Conservation (phyloP, 2,113 vertebrate genomes). For the Ochotona princeps region DNA sequence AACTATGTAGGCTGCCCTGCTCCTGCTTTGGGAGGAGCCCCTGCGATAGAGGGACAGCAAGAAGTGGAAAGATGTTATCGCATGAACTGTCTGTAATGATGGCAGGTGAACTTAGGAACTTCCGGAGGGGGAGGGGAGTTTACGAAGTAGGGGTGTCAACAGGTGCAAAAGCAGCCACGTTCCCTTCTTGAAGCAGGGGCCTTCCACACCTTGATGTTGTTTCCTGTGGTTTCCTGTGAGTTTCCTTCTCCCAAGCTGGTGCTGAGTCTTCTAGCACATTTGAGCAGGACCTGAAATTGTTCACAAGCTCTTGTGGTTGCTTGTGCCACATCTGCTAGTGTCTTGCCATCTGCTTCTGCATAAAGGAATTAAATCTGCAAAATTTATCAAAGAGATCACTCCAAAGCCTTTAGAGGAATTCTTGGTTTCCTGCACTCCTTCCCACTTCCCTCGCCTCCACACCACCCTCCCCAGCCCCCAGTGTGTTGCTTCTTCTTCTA, state of each 20-base stretch:
- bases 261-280: neutral
- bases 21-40: neutral
- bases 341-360: neutral
- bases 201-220: neutral
- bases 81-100: neutral
- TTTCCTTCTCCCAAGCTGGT: neutral
- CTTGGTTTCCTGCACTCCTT: neutral
- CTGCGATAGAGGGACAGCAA: neutral
- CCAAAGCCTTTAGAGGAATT: neutral
- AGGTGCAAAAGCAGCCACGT: neutral
- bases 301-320: neutral
- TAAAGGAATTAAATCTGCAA: constrained; percentile 45
- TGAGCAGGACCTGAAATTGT: neutral
- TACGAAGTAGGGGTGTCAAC: neutral
- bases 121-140: neutral
- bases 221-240: neutral
- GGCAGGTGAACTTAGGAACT: neutral
- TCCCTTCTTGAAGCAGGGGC: neutral
- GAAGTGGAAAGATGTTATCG: neutral
- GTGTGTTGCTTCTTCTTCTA: constrained; percentile 7
- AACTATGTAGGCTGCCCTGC: neutral
- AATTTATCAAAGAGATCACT: neutral
- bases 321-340: neutral
- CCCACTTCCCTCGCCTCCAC: neutral
- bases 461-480: neutral